phyloP scores from a whole-genome alignment of 2,113 vertebrate species.

The Litocranius walleri region DNA sequence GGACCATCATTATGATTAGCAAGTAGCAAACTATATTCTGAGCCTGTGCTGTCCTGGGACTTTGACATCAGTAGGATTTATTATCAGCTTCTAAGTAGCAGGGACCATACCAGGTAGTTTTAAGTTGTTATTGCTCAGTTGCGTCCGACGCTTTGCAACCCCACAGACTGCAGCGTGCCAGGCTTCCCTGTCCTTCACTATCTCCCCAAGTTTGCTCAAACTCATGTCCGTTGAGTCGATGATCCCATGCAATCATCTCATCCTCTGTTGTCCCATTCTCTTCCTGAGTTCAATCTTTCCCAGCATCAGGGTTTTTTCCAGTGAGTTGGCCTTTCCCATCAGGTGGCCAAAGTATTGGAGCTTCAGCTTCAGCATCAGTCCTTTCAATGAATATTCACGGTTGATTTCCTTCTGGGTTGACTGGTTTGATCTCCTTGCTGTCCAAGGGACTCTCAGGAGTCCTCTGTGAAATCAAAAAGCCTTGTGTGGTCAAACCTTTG shows the following conservation, averaged over 20 bases:
- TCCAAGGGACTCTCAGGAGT: background rate
- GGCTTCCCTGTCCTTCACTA: background rate
- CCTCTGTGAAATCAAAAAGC: background rate
- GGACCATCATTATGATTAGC: background rate
- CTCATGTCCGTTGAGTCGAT: background rate
- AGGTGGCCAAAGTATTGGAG: background rate
- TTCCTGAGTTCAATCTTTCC: background rate
- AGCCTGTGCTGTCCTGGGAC: background rate
- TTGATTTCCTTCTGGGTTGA: background rate
- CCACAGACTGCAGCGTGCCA: background rate
- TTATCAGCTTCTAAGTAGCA: background rate
- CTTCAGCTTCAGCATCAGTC: background rate
- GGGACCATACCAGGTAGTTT: background rate
- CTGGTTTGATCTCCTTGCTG: background rate
- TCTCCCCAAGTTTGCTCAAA: background rate
- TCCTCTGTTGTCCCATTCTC: background rate
- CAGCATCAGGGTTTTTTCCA: background rate
- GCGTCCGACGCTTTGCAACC: rapidly evolving
- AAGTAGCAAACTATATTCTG: background rate
- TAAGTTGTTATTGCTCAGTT: background rate
- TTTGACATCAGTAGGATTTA: background rate
- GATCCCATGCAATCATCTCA: background rate
- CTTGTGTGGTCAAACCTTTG: background rate
- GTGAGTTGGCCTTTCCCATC: background rate
- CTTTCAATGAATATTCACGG: background rate